Conservation (phyloP, 35 echinoderm and acorn worm genomes). For the Ophiothrix spiculata region DNA sequence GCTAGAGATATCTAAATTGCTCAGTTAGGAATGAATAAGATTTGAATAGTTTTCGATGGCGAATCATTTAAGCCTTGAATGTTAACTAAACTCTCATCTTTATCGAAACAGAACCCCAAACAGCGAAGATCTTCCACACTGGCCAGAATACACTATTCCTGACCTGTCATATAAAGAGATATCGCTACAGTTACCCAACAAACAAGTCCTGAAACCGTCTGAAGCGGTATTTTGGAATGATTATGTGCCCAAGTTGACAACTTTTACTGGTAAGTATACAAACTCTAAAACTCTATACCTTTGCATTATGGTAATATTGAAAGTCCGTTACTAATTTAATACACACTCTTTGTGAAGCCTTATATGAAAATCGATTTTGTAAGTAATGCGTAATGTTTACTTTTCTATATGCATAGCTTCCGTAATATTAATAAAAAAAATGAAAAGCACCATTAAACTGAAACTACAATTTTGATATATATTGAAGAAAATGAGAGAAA, state of each 20-base stretch:
- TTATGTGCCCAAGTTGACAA: slow-evolving; percentile 18
- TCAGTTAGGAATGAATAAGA: neutral
- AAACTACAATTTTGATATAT: too few relatives aligned
- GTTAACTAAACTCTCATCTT: neutral
- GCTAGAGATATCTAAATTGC: neutral
- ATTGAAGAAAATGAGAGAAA: too few relatives aligned
- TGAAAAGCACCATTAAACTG: too few relatives aligned
- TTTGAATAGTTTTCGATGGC: neutral
- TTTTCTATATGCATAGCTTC: too few relatives aligned
- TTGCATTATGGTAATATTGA: too few relatives aligned
- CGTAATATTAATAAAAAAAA: too few relatives aligned
- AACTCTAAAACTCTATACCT: too few relatives aligned
- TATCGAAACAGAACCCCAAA: slow-evolving; percentile 46
- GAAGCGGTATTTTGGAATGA: slow-evolving; percentile 40
- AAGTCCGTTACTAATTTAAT: too few relatives aligned
- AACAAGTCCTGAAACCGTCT: slow-evolving; percentile 24
- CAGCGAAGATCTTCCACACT: slow-evolving; percentile 14
- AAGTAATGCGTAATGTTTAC: too few relatives aligned
- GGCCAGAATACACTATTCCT: slow-evolving; percentile 22
- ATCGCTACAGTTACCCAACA: neutral
- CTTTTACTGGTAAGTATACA: slow-evolving; percentile 3
- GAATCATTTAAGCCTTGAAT: neutral
- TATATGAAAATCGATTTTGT: too few relatives aligned
- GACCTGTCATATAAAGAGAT: slow-evolving; percentile 38
- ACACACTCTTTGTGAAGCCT: too few relatives aligned